Conservation (phyloP, 2,888 invertebrate species). For the Hemicrepidius hirtus region DNA sequence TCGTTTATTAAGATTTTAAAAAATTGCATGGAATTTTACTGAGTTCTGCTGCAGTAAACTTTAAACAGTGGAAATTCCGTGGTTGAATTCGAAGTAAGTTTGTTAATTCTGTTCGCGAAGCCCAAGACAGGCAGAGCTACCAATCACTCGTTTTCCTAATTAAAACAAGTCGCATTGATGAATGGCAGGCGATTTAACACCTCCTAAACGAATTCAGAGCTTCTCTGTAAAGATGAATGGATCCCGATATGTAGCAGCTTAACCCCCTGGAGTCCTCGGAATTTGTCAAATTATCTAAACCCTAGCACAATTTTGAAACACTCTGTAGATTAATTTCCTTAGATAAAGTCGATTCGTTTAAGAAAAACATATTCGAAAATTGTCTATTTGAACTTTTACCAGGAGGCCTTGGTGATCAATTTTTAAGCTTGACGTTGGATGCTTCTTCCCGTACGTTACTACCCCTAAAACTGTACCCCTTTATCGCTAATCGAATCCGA, state of each 20-base stretch:
- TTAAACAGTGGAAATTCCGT: conserved; percentile 14
- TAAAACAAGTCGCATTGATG: conserved; percentile 59
- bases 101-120: conserved; percentile 43
- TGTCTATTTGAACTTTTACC: conserved; percentile 34
- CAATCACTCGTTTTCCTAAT: conserved; percentile 56
- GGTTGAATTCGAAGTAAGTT: conserved; percentile 37
- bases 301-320: not conserved
- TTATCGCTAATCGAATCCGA: conserved; percentile 12
- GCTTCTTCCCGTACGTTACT: conserved; percentile 2
- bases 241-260: conserved; percentile 26
- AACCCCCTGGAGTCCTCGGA: conserved; percentile 10
- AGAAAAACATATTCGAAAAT: conserved; percentile 32
- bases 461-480: conserved; percentile 18
- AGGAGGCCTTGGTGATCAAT: conserved; percentile 24
- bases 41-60: not conserved
- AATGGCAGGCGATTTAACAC: conserved; percentile 57
- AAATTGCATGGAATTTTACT: not conserved
- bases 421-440: not conserved
- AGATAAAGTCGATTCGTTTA: conserved; percentile 1
- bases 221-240: conserved; percentile 43
- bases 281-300: conserved; percentile 22
- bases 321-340: not conserved
- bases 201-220: conserved; percentile 52
- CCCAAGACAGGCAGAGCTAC: conserved; percentile 41
- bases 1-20: conserved; percentile 1